These are phyloP conservation scores for Rotaria macrura DNA, from an alignment of 2,888 invertebrate genomes.

Conservation along the genomic window DNA sequence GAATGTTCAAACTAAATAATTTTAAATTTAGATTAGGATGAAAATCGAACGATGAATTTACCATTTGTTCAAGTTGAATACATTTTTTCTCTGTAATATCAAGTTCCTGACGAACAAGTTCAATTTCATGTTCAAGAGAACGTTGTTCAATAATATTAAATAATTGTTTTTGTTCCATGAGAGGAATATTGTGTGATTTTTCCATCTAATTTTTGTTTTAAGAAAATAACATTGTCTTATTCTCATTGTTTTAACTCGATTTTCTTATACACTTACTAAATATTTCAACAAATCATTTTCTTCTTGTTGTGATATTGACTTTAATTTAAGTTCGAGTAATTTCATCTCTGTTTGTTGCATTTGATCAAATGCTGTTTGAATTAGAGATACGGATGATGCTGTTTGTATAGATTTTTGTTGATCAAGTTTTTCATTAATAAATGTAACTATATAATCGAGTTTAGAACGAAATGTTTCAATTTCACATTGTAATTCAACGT, in stretches of 20 bases:
- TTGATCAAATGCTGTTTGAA: not conserved
- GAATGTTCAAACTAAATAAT: not conserved
- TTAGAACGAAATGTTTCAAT: not conserved
- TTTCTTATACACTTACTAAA: not conserved
- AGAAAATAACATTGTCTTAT: not conserved
- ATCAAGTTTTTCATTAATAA: not conserved
- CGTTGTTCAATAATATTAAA: not conserved
- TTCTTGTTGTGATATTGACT: not conserved
- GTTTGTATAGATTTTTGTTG: not conserved
- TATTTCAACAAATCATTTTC: slow-evolving; percentile 5
- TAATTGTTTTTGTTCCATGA: not conserved
- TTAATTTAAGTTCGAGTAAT: not conserved
- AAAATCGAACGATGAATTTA: not conserved
- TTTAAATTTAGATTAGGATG: no score
- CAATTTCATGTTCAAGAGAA: not conserved
- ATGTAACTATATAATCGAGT: not conserved
- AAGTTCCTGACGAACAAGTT: not conserved
- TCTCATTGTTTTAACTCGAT: no score
- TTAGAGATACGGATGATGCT: not conserved
- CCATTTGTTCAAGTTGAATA: not conserved
- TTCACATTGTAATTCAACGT: slow-evolving; percentile 13
- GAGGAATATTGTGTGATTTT: not conserved
- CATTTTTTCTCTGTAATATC: not conserved
- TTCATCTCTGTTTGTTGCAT: not conserved
- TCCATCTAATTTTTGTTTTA: not conserved